Conservation (phyloP, 2,888 invertebrate species). For the Harpagoxenus sublaevis region DNA sequence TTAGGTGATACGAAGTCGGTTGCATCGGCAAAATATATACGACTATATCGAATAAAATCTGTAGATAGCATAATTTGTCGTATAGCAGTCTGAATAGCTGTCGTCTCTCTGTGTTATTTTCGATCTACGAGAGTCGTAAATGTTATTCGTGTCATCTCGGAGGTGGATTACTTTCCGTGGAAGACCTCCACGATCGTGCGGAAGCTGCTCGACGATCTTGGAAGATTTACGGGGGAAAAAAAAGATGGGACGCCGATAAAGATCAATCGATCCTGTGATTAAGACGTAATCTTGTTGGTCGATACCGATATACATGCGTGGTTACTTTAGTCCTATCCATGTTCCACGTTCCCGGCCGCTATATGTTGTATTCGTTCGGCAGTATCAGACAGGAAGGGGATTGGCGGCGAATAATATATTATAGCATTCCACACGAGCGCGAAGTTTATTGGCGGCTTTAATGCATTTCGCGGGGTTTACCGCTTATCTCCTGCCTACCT, state of each 20-base stretch:
- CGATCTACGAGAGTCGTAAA: conserved; percentile 39
- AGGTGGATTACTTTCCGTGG: conserved; percentile 23
- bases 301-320: conserved; percentile 29
- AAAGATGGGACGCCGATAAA: conserved; percentile 71
- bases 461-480: conserved; percentile 68
- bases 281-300: conserved; percentile 74
- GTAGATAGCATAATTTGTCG: conserved; percentile 8
- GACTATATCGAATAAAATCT: conserved; percentile 16
- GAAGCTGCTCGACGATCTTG: conserved; percentile 45
- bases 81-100: conserved; percentile 16
- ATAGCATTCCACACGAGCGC: conserved; percentile 75
- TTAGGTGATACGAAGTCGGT: neutral
- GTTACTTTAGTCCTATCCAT: conserved; percentile 61
- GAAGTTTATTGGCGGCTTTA: conserved; percentile 75
- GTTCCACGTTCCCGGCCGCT: conserved; percentile 47
- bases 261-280: conserved; percentile 73
- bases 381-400: conserved; percentile 62
- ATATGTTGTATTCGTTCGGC: conserved; percentile 55
- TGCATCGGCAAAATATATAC: conserved; percentile 8
- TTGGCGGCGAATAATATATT: conserved; percentile 76
- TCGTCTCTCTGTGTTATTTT: conserved; percentile 15
- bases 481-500: conserved; percentile 70
- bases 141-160: conserved; percentile 34
- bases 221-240: conserved; percentile 71
- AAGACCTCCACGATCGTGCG: conserved; percentile 63